Conservation (phyloP, 2,113 vertebrate species). For the Colaptes auratus region DNA sequence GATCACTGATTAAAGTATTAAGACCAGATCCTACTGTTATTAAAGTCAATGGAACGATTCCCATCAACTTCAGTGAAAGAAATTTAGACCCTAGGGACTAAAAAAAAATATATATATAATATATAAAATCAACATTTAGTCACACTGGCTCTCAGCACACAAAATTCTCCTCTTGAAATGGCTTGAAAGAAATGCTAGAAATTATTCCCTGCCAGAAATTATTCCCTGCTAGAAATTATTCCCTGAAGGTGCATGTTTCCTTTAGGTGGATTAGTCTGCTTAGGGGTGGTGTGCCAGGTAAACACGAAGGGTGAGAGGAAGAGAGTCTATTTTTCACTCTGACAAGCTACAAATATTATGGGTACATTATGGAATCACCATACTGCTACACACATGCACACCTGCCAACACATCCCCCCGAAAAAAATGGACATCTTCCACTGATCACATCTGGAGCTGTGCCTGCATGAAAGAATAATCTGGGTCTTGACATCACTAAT, state of each 20-base stretch:
- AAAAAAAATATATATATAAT: neutral
- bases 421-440: neutral
- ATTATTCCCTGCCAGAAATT: neutral
- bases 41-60: neutral
- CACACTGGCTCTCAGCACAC: neutral
- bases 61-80: neutral
- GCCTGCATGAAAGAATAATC: neutral
- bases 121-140: neutral
- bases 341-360: neutral
- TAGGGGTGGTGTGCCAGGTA: neutral
- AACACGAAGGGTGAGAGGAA: neutral
- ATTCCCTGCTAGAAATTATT: neutral
- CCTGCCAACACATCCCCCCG: fast-evolving
- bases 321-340: neutral
- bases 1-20: neutral
- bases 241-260: neutral
- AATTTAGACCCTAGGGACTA: neutral
- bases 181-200: neutral
- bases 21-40: neutral
- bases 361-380: neutral
- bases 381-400: neutral
- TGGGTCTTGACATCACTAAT: neutral
- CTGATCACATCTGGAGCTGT: neutral
- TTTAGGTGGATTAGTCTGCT: neutral
- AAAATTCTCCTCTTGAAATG: neutral